These are phyloP conservation scores for Falco concolor DNA, from an alignment of 2,797 vertebrate genomes.

Conservation along the genomic window DNA sequence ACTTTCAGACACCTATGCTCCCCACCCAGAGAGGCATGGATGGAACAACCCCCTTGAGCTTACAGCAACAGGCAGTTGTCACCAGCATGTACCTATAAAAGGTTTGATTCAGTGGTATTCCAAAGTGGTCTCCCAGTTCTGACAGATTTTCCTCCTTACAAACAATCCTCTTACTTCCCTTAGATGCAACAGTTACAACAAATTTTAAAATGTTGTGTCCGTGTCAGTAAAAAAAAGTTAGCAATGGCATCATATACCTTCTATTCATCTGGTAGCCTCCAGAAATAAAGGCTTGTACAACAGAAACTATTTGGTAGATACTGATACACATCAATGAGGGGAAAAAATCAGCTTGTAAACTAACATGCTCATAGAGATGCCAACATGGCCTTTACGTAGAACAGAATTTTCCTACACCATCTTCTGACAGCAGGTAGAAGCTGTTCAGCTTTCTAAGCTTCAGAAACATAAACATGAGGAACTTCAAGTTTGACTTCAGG, in stretches of 20 bases:
- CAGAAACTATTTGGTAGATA: not conserved
- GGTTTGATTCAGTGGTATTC: not conserved
- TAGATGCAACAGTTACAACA: not conserved
- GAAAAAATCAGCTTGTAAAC: not conserved
- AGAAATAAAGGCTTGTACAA: not conserved
- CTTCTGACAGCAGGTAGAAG: not conserved
- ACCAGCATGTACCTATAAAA: not conserved
- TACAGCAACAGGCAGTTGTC: not conserved
- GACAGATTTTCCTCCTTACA: not conserved
- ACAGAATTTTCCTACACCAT: not conserved
- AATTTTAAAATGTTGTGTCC: not conserved
- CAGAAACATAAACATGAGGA: not conserved
- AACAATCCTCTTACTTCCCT: not conserved
- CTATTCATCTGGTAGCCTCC: not conserved
- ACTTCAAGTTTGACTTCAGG: not conserved
- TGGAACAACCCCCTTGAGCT: not conserved
- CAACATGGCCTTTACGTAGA: not conserved
- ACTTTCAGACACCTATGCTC: not conserved
- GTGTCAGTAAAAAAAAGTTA: not conserved
- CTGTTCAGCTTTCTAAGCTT: not conserved
- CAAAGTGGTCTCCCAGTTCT: not conserved
- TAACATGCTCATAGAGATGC: not conserved
- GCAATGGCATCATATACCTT: not conserved
- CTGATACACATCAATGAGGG: not conserved
- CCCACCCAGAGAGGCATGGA: not conserved